Evolutionary conservation across 2,888 invertebrate genomes (phyloP), one percentile per base, ranked within the genome.

Genomic region (Smittia sp.): DNA sequence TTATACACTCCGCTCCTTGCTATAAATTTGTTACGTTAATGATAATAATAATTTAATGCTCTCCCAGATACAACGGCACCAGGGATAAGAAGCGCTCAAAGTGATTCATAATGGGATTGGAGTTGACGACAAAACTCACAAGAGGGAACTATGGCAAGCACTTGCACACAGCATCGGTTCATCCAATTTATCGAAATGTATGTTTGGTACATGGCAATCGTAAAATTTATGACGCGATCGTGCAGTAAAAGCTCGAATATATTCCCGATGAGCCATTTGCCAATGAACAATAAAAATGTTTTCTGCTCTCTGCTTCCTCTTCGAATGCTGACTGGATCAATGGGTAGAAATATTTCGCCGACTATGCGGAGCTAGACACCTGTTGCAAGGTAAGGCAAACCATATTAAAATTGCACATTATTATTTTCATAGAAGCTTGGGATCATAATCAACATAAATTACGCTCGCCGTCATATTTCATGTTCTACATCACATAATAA

Each of bases 371-470:
- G 7, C 52, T 46, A 6, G 11, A 22, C 6, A 58, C 58, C 58
- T 58, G 58, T 58, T 58, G 27, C 63, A 9, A 27, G 2, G 27
- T 3, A 2, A 63, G 24, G 13, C 63, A 69, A 69, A 18, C 15
- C 18, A 20, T 15, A 20, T 38, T 1, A 27, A 54, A 54, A 69
- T 52, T 69, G 69, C 54, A 69, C 69, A 52, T 69, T 69, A 54
- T 69, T 18, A 54, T 68, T 18, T 68, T 68, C 22, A 39, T 27
- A 68, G 52, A 46, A 27, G 24, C n/a, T 22, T 11, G 15, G 27
- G 32, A 69, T 46, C 15, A 68, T 68, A 68, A 68, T 68, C 41
- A 69, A 54, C 69, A 69, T 69, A 69, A 69, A 69, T 69, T 69
- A 68, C 25, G 68, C 68, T 15, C n/a, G n/a, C 22, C 52, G 68